Percentiles rank a stretch among this genome's conserved stretches.
phyloP scores from a whole-genome alignment of 1,140 invertebrate genomes.

The Drosophila parvula region DNA sequence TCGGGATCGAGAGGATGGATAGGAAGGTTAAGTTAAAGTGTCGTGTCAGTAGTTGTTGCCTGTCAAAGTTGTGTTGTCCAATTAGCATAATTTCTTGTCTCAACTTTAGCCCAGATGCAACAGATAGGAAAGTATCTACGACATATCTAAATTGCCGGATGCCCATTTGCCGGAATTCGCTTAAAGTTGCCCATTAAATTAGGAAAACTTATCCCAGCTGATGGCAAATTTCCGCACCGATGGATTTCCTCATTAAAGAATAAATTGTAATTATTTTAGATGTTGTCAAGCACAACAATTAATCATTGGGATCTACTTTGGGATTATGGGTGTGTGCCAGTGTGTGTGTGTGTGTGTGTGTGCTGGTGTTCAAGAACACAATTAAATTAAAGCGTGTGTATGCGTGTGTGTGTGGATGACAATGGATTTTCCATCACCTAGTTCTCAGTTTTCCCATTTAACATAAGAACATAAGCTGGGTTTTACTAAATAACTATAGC shows the following conservation, averaged over 20 bases:
- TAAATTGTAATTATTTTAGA: conserved; percentile 65
- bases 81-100: conserved; percentile 61
- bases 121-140: conserved; percentile 29
- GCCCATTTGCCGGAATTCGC: conserved; percentile 6
- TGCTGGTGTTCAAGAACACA: background rate
- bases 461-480: background rate
- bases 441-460: background rate
- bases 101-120: conserved; percentile 44
- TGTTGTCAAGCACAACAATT: conserved; percentile 30
- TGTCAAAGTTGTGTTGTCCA: conserved; percentile 57
- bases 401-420: background rate
- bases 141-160: conserved; percentile 41
- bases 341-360: background rate
- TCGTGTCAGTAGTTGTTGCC: conserved; percentile 28
- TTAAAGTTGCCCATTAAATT: conserved; percentile 12
- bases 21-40: conserved; percentile 24
- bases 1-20: background rate
- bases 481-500: too few species aligned
- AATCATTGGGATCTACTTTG: conserved; percentile 45
- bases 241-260: conserved; percentile 67
- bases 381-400: background rate
- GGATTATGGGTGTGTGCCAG: conserved; percentile 12
- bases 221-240: conserved; percentile 40
- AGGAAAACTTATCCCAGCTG: conserved; percentile 14
- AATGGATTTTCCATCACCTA: background rate